A percentile compares a stretch with the other conserved stretches of the same genome.
Conservation (phyloP, 2,888 invertebrate genomes). For the Brachyopa scutellaris region DNA sequence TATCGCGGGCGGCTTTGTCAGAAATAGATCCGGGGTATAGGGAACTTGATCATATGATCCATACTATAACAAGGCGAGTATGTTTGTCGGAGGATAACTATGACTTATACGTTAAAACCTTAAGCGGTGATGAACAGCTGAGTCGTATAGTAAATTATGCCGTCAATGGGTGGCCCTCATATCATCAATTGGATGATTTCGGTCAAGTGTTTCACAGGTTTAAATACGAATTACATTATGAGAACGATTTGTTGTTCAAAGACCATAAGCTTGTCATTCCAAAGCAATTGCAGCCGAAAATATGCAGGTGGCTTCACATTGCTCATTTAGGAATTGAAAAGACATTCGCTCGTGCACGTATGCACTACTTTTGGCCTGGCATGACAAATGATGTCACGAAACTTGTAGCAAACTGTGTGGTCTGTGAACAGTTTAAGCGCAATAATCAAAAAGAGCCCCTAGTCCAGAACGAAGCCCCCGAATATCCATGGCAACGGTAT, state of each 20-base stretch:
- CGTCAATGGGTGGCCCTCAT: slow-evolving; percentile 66
- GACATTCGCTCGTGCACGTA: not conserved
- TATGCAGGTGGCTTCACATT: slow-evolving; percentile 74
- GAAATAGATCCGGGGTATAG: not conserved
- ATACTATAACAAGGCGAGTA: slow-evolving; percentile 18
- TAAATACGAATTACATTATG: slow-evolving; percentile 35
- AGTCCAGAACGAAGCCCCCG: not conserved
- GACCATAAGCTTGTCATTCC: slow-evolving; percentile 66
- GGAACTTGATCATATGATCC: slow-evolving; percentile 31
- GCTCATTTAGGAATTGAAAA: slow-evolving; percentile 72
- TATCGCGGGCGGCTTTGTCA: slow-evolving; percentile 68
- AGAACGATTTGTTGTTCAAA: slow-evolving; percentile 38
- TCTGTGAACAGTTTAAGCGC: slow-evolving; percentile 37
- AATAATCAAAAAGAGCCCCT: slow-evolving; percentile 42
- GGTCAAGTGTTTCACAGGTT: slow-evolving; percentile 33
- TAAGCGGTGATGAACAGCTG: slow-evolving; percentile 20
- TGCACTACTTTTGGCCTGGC: too few species aligned
- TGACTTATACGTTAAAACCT: slow-evolving; percentile 1
- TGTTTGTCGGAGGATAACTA: slow-evolving; percentile 53
- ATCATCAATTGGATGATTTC: slow-evolving; percentile 39
- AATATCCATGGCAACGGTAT: not conserved
- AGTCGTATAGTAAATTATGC: slow-evolving; percentile 25
- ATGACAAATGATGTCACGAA: too few species aligned
- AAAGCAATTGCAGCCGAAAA: slow-evolving; percentile 51
- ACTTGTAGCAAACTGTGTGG: too few species aligned